Evolutionary conservation across 2,113 vertebrate species (phyloP).

Genomic region (Trogon melanurus): DNA sequence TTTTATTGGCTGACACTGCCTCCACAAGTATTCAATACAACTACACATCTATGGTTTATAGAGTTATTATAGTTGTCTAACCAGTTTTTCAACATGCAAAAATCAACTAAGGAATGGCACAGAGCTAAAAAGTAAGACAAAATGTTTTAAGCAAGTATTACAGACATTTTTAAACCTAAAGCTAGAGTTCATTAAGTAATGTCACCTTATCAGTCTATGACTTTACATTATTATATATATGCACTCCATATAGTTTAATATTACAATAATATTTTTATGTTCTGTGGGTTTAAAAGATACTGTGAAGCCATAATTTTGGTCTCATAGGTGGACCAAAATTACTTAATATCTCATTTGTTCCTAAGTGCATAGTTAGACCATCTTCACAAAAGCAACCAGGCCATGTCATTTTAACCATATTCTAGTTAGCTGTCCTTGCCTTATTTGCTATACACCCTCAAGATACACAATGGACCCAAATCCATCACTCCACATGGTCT

Average conservation of each 20-base stretch:
- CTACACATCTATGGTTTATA: background rate
- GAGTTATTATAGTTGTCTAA: background rate
- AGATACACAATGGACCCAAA: background rate
- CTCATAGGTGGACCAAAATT: background rate
- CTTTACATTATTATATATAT: background rate
- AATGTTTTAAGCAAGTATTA: background rate
- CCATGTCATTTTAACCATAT: background rate
- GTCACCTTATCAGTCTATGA: background rate
- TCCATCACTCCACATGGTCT: background rate
- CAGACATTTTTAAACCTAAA: background rate
- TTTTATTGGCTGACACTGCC: background rate
- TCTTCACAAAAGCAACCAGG: background rate
- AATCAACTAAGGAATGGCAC: background rate
- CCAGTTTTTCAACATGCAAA: background rate
- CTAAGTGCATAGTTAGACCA: background rate
- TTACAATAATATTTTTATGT: background rate
- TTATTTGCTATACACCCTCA: fast-evolving
- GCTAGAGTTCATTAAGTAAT: background rate
- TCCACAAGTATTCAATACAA: background rate
- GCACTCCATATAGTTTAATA: background rate
- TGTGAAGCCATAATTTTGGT: background rate
- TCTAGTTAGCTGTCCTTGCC: background rate
- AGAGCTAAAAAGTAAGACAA: background rate
- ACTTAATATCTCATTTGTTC: background rate
- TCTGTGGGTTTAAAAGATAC: background rate